These are phyloP conservation scores for Lepidurus apus DNA, from an alignment of 1,140 invertebrate genomes.

Conservation along the genomic window DNA sequence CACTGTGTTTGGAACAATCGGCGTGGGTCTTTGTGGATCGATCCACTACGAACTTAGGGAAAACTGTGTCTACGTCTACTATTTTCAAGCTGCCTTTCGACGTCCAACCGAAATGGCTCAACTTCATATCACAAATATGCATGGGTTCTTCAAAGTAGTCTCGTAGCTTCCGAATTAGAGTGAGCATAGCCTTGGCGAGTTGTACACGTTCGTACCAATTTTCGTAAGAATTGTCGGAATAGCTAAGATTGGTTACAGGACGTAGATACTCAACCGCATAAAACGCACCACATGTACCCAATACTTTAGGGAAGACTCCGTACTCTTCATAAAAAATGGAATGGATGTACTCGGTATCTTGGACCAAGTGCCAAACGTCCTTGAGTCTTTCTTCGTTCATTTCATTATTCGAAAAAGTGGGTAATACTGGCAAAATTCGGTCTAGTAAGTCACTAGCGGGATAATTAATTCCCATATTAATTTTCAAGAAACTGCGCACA, in stretches of 20 bases:
- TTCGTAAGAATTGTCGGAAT: constrained; percentile 42
- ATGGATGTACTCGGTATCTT: constrained; percentile 61
- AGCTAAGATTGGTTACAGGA: constrained; percentile 41
- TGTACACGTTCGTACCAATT: constrained; percentile 51
- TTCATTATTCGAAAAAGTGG: neutral
- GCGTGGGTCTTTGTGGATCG: constrained; percentile 46
- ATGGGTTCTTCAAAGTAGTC: constrained; percentile 52
- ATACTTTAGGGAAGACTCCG: constrained; percentile 57
- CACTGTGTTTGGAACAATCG: constrained; percentile 51
- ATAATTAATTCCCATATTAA: neutral
- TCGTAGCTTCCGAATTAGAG: constrained; percentile 56
- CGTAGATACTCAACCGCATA: constrained; percentile 58
- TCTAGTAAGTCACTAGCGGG: neutral
- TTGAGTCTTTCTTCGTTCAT: constrained; percentile 35
- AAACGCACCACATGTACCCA: constrained; percentile 59
- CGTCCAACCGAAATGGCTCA: constrained; percentile 58
- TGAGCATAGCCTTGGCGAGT: constrained; percentile 55
- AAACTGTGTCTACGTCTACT: constrained; percentile 55
- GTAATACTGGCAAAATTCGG: neutral
- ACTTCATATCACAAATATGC: constrained; percentile 61
- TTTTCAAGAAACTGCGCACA: neutral
- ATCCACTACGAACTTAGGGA: constrained; percentile 48
- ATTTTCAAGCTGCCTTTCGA: constrained; percentile 47
- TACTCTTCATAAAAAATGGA: constrained; percentile 53
- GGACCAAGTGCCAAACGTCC: constrained; percentile 56